Evolutionary conservation across 2,888 invertebrate genomes (phyloP), one percentile per base, ranked within the genome.

Genomic region (Caenorhabditis sp.): DNA sequence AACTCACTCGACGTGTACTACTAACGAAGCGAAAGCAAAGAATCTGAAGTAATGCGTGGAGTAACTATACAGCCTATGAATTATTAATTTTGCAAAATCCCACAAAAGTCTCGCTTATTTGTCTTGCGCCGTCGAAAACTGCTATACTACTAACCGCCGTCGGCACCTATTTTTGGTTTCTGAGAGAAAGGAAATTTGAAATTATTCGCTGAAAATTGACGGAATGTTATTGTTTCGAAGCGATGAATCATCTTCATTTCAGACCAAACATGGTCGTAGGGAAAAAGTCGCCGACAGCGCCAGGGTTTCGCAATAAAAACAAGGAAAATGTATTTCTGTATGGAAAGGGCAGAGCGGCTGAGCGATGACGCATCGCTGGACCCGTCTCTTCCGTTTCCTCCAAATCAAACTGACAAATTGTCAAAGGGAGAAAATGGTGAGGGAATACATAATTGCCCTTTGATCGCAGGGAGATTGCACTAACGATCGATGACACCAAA

Each of bases 401-500:
- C 35, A 22, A 46, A 9, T 46, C 22, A 43, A 56, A 56, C 17
- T 32, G 22, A 46, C 48, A 48, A 61, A 46, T 45, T 63, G 32
- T 8, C 27, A 26, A 24, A 24, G 55, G 20, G 27, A 30, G 5
- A 48, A 27, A 20, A 58, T 26, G 41, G 20, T 9, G 45, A 24
- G 45, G 43, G 27, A 56, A 22, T 39, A 17, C 26, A 43, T 39
- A 65, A 65, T 65, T 46, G 48, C 39, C 35, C 65, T 65, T 55
- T 46, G 53, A 55, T 46, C 46, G 22, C 37, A 20, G 26, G 20
- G 37, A 26, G 41, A 56, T 48, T 27, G 46, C 65, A 65, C 65
- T 56, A 58, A 56, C 58, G 50, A 68, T 68, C 46, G 39, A 58
- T 58, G 66, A 58, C 66, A 48, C 27, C 56, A 41, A 46, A 50